phyloP scores from a whole-genome alignment of 2,888 invertebrate genomes.

The Ennomos fuscantarius region DNA sequence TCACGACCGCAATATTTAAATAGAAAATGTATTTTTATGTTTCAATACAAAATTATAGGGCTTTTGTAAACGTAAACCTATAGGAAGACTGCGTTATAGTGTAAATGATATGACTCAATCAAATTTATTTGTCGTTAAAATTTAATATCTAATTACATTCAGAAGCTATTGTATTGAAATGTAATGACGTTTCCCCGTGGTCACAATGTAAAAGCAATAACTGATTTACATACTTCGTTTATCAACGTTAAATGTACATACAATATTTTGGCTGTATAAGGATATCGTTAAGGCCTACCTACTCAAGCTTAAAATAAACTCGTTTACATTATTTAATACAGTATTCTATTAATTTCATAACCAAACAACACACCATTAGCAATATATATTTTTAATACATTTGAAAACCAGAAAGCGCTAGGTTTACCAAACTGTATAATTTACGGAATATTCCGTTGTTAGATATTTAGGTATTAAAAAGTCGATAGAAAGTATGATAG shows the following conservation, averaged over 20 bases:
- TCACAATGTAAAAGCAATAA: conserved; percentile 26
- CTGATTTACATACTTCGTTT: conserved; percentile 14
- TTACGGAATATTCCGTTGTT: too few relatives aligned
- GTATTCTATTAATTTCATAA: conserved; percentile 35
- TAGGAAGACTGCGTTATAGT: background rate
- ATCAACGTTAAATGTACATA: conserved; percentile 33
- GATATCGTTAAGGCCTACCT: conserved; percentile 56
- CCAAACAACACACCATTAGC: conserved; percentile 4
- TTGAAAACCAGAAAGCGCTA: too few relatives aligned
- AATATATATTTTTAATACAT: too few relatives aligned
- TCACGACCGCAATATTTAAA: conserved; percentile 52
- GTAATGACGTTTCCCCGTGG: conserved; percentile 13
- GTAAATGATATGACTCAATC: conserved; percentile 3
- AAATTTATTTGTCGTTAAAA: conserved; percentile 18
- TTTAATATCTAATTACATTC: conserved; percentile 13
- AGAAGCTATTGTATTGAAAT: conserved; percentile 26
- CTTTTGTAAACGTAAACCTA: background rate
- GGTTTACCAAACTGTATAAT: too few relatives aligned
- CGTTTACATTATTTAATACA: conserved; percentile 39
- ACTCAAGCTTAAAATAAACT: conserved; percentile 70
- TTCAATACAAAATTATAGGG: conserved; percentile 14
- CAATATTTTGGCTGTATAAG: conserved; percentile 45
- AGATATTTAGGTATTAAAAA: too few relatives aligned
- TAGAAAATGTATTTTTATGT: conserved; percentile 3
- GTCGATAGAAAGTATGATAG: too few relatives aligned